phyloP scores from a whole-genome alignment of 2,797 vertebrate genomes.

The Graptemys geographica region DNA sequence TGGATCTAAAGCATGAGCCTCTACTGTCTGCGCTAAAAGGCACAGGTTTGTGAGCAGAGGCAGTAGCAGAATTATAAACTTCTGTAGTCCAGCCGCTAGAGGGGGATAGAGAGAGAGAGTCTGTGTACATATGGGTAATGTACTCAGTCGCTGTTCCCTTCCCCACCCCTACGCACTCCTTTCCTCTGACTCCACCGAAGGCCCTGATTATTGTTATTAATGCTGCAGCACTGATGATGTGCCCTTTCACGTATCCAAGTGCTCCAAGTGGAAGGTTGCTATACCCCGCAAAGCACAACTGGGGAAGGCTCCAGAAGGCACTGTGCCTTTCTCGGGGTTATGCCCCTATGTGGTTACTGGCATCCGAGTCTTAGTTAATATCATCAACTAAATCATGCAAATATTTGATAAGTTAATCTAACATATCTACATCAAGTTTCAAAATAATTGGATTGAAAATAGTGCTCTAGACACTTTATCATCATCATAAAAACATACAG shows the following conservation, averaged over 20 bases:
- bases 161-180: too few species aligned
- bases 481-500: too few species aligned
- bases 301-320: neutral
- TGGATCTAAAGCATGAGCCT: neutral
- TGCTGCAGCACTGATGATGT: too few species aligned
- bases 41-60: fast-evolving
- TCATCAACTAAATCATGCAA: neutral
- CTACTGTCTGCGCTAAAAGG: neutral
- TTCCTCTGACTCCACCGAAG: too few species aligned
- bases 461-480: too few species aligned
- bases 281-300: neutral
- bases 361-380: too few species aligned
- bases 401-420: neutral
- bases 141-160: neutral
- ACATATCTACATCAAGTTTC: too few species aligned
- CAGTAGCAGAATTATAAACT: neutral
- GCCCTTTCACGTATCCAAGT: too few species aligned
- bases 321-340: neutral
- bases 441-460: too few species aligned
- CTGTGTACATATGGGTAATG: neutral
- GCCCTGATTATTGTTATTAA: too few species aligned
- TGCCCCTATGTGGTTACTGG: neutral
- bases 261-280: too few species aligned
- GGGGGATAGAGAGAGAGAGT: neutral
- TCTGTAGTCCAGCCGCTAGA: fast-evolving